Base-by-base conservation (phyloP, 1,140 invertebrate species). In the Saccostrea echinata region DNA sequence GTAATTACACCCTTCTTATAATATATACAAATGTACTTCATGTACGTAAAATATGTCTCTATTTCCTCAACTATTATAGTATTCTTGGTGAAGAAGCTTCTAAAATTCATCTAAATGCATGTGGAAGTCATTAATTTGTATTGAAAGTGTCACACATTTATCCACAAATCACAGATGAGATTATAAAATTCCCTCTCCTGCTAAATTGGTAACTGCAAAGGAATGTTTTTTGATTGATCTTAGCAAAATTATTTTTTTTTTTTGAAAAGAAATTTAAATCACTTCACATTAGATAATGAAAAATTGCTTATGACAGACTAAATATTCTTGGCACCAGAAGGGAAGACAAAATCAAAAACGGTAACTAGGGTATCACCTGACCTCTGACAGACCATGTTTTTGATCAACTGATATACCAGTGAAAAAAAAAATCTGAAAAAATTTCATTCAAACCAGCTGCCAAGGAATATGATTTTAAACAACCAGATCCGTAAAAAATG, bases 361-460 rank as follows among this genome's bases (percentile, higher is more conserved):
- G 68, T 30, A 76, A 76, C 16, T 76, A 30, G 68, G 68, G 24
- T 27, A 76, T 33, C 68, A 3, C 27, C 12, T 76, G 68, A 76
- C 68, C 68, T 76, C 68, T 33, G 27, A 27, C 68, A 76, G 68
- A 76, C 27, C 16, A 27, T 3, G 30, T 30, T 9, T 76, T 76
- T 76, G 68, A 76, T 76, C 68, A 16, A 76, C 68, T 76, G 68
- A 76, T 76, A 76, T 12, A 76, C 27, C 68, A 76, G 68, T 11
- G 27, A 30, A 76, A 76, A 76, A 43, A 43, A 43, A 43, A 43
- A 43, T 2, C n/a, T 43, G 43, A 43, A 43, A 43, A 76, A 76
- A 76, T 76, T 27, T 76, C 68, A 76, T 76, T 76, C 68, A 76
- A 76, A 33, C 68, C 68, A 76, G 68, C 68, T 76, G 68, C 68